Evolutionary conservation across 2,888 invertebrate genomes (phyloP).

Genomic region (Hypena proboscidalis): DNA sequence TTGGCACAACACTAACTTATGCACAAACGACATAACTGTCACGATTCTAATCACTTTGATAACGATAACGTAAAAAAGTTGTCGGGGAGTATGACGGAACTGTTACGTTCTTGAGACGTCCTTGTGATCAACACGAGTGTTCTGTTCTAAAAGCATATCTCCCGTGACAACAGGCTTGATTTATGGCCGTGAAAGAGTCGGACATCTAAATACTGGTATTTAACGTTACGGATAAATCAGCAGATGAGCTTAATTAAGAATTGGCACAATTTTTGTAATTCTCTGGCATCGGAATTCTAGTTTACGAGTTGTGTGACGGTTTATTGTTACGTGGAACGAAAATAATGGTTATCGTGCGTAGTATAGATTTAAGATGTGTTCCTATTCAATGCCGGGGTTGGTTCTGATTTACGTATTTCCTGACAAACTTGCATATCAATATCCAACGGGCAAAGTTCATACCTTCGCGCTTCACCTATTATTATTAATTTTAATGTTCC

Average conservation of each 20-base stretch:
- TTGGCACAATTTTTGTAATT: neutral
- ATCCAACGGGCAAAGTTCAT: no score
- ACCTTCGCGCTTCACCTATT: no score
- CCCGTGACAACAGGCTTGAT: constrained; percentile 4
- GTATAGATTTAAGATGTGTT: no score
- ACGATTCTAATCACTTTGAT: constrained; percentile 18
- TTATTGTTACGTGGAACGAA: no score
- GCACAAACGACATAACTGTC: constrained; percentile 21
- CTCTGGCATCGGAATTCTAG: neutral
- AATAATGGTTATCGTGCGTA: no score
- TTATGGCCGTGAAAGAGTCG: constrained; percentile 6
- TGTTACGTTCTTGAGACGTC: constrained; percentile 1
- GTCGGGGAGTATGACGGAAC: constrained; percentile 13
- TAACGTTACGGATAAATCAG: neutral
- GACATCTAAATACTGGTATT: constrained; percentile 6
- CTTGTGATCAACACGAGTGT: neutral
- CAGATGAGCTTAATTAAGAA: constrained; percentile 1
- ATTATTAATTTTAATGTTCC: no score
- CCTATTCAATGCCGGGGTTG: no score
- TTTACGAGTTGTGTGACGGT: neutral
- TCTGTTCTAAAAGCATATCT: neutral
- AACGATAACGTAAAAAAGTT: constrained; percentile 20
- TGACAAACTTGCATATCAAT: no score
- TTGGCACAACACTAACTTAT: constrained; percentile 28
- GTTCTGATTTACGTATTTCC: no score